Conservation (phyloP, 92 coral and sea anemone genomes). For the Phymanthus crucifer region DNA sequence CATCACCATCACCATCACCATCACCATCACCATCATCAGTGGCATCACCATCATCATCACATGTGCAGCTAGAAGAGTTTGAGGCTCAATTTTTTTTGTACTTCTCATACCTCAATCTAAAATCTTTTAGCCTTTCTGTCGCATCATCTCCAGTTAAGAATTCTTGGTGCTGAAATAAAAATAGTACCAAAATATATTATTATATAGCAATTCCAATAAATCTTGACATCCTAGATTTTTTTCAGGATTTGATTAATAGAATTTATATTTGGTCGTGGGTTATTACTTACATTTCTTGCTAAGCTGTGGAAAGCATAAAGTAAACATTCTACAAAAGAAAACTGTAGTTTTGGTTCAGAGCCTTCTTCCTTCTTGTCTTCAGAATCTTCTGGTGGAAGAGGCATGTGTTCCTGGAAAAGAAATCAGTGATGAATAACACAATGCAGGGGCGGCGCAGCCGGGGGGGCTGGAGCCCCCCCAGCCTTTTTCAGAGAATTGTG, state of each 20-base stretch:
- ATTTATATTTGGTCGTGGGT: background rate
- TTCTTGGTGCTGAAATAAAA: constrained; percentile 69
- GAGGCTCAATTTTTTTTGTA: no score
- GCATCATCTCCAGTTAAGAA: constrained; percentile 78
- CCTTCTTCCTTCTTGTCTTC: constrained; percentile 62
- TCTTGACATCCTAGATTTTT: no score
- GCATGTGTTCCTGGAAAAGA: constrained; percentile 80
- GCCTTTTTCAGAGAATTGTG: no score
- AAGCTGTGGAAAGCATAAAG: constrained; percentile 89
- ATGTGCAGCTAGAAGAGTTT: no score
- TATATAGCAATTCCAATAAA: no score
- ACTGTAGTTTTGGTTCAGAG: constrained; percentile 86
- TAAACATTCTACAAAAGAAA: constrained; percentile 94
- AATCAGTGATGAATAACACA: background rate
- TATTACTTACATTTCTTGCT: constrained; percentile 64
- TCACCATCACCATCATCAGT: no score
- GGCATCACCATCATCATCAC: no score
- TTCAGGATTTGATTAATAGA: background rate
- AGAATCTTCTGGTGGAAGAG: constrained; percentile 88
- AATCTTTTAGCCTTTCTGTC: constrained; percentile 85
- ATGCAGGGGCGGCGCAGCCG: no score
- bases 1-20: no score
- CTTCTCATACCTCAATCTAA: constrained; percentile 70
- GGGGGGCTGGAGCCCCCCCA: no score
- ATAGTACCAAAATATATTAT: no score